These are phyloP conservation scores for Myotis daubentonii DNA, from an alignment of 2,797 vertebrate species.

Conservation along the genomic window DNA sequence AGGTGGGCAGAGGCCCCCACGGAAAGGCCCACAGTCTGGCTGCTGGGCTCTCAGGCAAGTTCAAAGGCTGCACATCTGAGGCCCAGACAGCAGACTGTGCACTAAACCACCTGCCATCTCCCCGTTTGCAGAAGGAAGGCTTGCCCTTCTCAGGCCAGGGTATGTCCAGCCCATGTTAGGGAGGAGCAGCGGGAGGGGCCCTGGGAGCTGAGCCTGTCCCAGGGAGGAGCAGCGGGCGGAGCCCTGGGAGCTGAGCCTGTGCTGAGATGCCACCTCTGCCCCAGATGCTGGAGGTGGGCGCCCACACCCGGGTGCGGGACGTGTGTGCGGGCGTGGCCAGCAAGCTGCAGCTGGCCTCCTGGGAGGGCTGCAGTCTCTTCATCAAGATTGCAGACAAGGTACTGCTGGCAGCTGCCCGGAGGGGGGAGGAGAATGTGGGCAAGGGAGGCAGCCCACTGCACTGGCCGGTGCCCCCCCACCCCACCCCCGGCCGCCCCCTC, in stretches of 20 bases:
- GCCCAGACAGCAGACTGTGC: background rate
- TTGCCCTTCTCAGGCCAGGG: background rate
- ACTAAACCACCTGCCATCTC: background rate
- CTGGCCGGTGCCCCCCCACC: too few relatives aligned
- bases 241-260: too few relatives aligned
- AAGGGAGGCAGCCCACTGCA: background rate
- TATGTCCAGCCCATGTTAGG: rapidly evolving
- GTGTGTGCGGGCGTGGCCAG: constrained; percentile 88
- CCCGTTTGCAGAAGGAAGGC: background rate
- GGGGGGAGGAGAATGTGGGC: background rate
- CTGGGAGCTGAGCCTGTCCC: background rate
- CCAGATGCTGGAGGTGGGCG: constrained; percentile 91
- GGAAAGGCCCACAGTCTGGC: background rate
- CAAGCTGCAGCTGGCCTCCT: constrained; percentile 89
- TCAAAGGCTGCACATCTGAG: background rate
- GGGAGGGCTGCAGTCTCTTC: constrained; percentile 96
- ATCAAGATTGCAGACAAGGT: constrained; percentile 97
- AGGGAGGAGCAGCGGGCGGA: background rate
- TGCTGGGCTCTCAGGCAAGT: background rate
- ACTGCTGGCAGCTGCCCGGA: background rate
- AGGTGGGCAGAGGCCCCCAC: rapidly evolving
- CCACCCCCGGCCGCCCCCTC: rapidly evolving
- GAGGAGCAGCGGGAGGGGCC: background rate
- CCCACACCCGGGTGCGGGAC: constrained; percentile 90
- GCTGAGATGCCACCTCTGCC: constrained; percentile 1